These are phyloP conservation scores for Enteromius thamalakanensis DNA, from an alignment of 2,797 vertebrate species.

Conservation along the genomic window DNA sequence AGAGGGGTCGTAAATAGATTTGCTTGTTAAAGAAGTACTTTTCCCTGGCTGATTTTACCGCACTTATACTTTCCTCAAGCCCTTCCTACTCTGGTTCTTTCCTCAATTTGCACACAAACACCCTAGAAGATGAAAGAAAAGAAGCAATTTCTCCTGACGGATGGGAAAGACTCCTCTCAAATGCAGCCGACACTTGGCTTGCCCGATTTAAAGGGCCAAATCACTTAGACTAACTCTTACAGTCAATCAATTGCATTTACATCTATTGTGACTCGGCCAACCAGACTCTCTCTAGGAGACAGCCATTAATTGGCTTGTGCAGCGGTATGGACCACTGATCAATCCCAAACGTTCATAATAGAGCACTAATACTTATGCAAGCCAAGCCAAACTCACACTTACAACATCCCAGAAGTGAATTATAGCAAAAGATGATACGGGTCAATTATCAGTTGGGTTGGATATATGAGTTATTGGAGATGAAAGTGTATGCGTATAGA, in stretches of 20 bases:
- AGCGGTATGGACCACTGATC: slow-evolving; percentile 41
- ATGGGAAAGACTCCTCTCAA: slow-evolving; percentile 20
- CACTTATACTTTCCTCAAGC: slow-evolving; percentile 17
- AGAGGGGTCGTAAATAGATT: slow-evolving; percentile 52
- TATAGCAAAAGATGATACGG: slow-evolving; percentile 57
- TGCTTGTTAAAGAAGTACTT: slow-evolving; percentile 41
- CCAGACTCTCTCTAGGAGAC: slow-evolving; percentile 40
- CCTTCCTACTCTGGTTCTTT: slow-evolving; percentile 21
- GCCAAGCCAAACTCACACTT: slow-evolving; percentile 48
- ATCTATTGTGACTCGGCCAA: slow-evolving; percentile 45
- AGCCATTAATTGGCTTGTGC: slow-evolving; percentile 50
- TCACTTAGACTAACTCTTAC: slow-evolving; percentile 52
- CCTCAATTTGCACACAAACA: slow-evolving; percentile 36
- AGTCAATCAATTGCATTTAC: slow-evolving; percentile 59
- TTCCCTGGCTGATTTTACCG: slow-evolving; percentile 41
- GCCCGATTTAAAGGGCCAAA: slow-evolving; percentile 41
- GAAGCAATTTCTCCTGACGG: slow-evolving; percentile 24
- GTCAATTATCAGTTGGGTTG: slow-evolving; percentile 48
- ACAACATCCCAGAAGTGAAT: slow-evolving; percentile 51
- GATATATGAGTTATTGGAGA: slow-evolving; percentile 39
- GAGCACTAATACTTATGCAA: slow-evolving; percentile 45
- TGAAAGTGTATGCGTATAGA: slow-evolving; percentile 48
- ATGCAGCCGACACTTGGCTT: slow-evolving; percentile 22
- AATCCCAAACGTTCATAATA: slow-evolving; percentile 47
- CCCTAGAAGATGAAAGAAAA: slow-evolving; percentile 27